Conservation (phyloP, 2,888 invertebrate genomes). For the Andrena dorsata region DNA sequence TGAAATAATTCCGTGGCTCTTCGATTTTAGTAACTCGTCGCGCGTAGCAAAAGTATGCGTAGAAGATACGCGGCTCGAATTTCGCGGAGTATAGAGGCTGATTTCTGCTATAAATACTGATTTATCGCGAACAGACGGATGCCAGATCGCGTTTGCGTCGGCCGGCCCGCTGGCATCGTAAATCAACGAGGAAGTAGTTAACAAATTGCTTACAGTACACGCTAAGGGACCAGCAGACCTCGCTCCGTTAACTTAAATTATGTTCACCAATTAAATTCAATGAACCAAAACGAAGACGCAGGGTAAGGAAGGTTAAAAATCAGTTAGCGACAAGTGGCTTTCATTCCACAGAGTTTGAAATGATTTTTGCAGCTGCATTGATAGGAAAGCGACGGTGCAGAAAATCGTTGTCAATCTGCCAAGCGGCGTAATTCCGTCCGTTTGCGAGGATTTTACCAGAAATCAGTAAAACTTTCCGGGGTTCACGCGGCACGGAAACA, state of each 20-base stretch:
- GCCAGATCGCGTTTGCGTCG: constrained; percentile 77
- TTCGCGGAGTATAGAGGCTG: constrained; percentile 47
- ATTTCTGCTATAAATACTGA: constrained; percentile 79
- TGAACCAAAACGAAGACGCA: too few species aligned
- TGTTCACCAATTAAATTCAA: too few species aligned
- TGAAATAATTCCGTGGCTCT: too few species aligned
- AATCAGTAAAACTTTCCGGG: constrained; percentile 35
- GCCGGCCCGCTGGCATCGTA: constrained; percentile 55
- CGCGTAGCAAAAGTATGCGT: not conserved
- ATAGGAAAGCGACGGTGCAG: constrained; percentile 5
- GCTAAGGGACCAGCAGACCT: not conserved
- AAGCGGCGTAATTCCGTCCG: constrained; percentile 27
- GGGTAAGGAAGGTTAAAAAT: too few species aligned
- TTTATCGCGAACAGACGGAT: constrained; percentile 72
- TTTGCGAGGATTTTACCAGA: constrained; percentile 36
- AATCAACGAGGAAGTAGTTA: constrained; percentile 39
- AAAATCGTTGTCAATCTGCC: constrained; percentile 47
- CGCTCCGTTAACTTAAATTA: not conserved
- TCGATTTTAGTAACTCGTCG: not conserved
- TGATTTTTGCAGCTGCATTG: not conserved
- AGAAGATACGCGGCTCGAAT: constrained; percentile 13
- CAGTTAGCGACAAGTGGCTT: not conserved
- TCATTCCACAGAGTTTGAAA: not conserved
- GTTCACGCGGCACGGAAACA: constrained; percentile 58
- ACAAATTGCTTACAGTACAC: constrained; percentile 39